Conservation (phyloP, 2,888 invertebrate species). For the Hecatera dysodea region DNA sequence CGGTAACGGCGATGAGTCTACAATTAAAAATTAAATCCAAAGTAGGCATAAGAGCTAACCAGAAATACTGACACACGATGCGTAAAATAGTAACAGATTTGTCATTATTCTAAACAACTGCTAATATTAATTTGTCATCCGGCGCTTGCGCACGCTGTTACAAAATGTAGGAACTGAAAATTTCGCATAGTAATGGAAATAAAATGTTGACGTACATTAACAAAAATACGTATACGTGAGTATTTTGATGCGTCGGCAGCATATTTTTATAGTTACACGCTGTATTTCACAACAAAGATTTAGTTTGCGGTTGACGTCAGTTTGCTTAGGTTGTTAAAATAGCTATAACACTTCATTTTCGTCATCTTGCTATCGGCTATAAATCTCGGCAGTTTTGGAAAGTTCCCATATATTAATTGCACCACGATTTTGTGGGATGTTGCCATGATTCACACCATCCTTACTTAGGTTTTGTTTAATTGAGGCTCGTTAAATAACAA, state of each 20-base stretch:
- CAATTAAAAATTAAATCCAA: conserved; percentile 9
- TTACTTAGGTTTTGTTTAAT: neutral
- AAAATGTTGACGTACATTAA: conserved; percentile 11
- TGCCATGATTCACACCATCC: conserved; percentile 1
- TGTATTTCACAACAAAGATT: conserved; percentile 30
- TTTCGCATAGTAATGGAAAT: conserved; percentile 7
- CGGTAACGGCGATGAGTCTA: neutral
- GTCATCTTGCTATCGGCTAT: conserved; percentile 15
- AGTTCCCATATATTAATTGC: neutral
- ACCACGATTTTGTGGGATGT: neutral
- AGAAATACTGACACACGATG: neutral
- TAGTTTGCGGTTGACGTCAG: conserved; percentile 19
- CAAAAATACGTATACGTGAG: neutral
- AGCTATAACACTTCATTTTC: neutral
- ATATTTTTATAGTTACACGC: neutral
- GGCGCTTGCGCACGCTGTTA: conserved; percentile 22
- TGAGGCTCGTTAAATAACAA: conserved; percentile 4
- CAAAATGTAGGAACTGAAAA: conserved; percentile 8
- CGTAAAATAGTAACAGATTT: conserved; percentile 31
- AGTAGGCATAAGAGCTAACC: conserved; percentile 3
- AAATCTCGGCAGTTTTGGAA: conserved; percentile 16
- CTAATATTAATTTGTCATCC: conserved; percentile 16
- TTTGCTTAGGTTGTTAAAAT: conserved; percentile 24
- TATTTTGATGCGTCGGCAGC: conserved; percentile 3
- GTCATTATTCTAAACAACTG: conserved; percentile 32